Evolutionary conservation across 2,888 invertebrate genomes (phyloP).

Genomic region (Oasisia sp.): DNA sequence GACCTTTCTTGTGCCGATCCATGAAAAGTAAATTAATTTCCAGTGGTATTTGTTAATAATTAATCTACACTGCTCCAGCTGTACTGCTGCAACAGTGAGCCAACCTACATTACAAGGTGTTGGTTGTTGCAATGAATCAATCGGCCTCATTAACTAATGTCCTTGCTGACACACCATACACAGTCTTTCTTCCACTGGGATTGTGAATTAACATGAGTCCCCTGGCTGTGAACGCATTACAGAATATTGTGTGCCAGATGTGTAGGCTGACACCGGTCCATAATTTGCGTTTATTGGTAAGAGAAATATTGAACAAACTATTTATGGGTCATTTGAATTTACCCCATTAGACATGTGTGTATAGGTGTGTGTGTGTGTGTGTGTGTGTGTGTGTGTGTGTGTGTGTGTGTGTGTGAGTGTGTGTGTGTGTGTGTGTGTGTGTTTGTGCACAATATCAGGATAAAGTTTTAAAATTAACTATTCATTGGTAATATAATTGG

Average conservation of each 20-base stretch:
- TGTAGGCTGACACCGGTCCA: neutral
- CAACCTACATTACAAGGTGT: neutral
- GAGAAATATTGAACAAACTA: no score
- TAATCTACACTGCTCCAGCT: neutral
- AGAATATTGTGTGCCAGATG: neutral
- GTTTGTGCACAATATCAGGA: no score
- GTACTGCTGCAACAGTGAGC: neutral
- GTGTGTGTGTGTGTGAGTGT: no score
- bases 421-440: no score
- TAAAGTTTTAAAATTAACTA: no score
- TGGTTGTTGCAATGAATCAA: neutral
- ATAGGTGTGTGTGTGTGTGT: no score
- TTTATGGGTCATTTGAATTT: no score
- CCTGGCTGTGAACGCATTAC: neutral
- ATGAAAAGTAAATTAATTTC: neutral
- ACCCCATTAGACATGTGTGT: no score
- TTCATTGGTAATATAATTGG: no score
- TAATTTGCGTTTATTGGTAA: neutral
- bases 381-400: no score
- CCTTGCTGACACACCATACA: neutral
- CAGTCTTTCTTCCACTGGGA: neutral
- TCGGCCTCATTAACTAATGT: neutral
- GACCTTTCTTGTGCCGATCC: neutral
- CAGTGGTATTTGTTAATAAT: conserved; percentile 4
- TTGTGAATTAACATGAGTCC: neutral